Conservation (phyloP, 2,113 vertebrate genomes). For the Catharus bicknelli region DNA sequence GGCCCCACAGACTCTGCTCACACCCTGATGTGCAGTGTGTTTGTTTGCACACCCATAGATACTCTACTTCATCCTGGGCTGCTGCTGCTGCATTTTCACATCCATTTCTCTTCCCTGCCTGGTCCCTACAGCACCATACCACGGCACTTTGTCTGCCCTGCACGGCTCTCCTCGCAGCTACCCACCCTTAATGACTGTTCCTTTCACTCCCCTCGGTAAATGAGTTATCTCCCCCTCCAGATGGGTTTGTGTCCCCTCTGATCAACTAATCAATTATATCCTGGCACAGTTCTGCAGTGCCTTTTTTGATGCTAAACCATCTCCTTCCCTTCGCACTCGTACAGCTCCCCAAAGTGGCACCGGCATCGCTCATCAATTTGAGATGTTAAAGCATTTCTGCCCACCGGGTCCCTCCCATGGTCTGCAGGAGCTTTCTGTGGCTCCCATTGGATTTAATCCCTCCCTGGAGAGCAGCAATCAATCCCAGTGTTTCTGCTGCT, state of each 20-base stretch:
- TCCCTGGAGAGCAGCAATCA: neutral
- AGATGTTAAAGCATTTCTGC: neutral
- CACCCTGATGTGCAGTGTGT: rapidly evolving
- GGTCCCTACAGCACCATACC: neutral
- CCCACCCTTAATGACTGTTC: neutral
- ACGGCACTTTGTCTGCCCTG: neutral
- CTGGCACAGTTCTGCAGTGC: neutral
- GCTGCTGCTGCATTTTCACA: neutral
- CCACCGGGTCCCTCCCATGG: rapidly evolving
- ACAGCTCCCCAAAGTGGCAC: neutral
- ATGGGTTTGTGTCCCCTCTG: neutral
- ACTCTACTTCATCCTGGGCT: rapidly evolving
- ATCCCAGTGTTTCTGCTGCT: neutral
- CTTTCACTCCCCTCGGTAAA: neutral
- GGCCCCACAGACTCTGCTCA: rapidly evolving
- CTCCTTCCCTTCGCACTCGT: rapidly evolving
- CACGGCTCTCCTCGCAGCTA: rapidly evolving
- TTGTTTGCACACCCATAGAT: rapidly evolving
- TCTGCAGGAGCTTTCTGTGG: neutral
- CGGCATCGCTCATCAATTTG: rapidly evolving
- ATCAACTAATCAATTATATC: neutral
- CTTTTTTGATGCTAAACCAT: neutral
- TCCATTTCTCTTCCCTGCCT: neutral
- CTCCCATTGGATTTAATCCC: neutral
- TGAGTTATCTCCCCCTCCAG: neutral